phyloP scores from a whole-genome alignment of 1,140 invertebrate genomes.

The Lasaia peninsularis region DNA sequence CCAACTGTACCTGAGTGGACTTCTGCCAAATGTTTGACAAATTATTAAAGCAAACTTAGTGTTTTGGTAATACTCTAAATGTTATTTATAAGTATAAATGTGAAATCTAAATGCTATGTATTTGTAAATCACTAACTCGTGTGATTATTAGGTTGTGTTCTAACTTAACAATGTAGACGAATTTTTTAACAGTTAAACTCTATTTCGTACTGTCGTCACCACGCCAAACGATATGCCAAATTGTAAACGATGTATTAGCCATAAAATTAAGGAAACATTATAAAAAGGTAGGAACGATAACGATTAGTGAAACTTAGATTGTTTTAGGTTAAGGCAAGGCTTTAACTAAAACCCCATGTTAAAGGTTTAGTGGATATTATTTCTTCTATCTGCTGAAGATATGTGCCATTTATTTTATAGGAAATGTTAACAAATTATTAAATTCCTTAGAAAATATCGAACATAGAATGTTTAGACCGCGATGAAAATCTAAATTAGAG shows the following conservation, averaged over 20 bases:
- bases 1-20: constrained; percentile 53
- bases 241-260: constrained; percentile 33
- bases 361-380: constrained; percentile 32
- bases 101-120: constrained; percentile 32
- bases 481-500: constrained; percentile 1
- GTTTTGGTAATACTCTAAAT: constrained; percentile 27
- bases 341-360: constrained; percentile 48
- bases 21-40: constrained; percentile 34
- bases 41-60: constrained; percentile 20
- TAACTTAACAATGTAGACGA: constrained; percentile 61
- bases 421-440: constrained; percentile 24
- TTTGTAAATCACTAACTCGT: constrained; percentile 57
- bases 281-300: constrained; percentile 35
- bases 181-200: constrained; percentile 45
- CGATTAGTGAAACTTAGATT: constrained; percentile 39
- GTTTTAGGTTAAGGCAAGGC: constrained; percentile 52
- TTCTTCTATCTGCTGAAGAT: constrained; percentile 36
- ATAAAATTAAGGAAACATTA: constrained; percentile 45
- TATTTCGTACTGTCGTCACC: constrained; percentile 24
- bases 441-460: constrained; percentile 20
- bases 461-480: constrained; percentile 13
- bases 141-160: constrained; percentile 75
- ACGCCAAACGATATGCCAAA: constrained; percentile 54
- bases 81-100: constrained; percentile 30
- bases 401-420: constrained; percentile 46